Conservation (phyloP, 2,888 invertebrate species). For the Schrankia costaestrigalis region DNA sequence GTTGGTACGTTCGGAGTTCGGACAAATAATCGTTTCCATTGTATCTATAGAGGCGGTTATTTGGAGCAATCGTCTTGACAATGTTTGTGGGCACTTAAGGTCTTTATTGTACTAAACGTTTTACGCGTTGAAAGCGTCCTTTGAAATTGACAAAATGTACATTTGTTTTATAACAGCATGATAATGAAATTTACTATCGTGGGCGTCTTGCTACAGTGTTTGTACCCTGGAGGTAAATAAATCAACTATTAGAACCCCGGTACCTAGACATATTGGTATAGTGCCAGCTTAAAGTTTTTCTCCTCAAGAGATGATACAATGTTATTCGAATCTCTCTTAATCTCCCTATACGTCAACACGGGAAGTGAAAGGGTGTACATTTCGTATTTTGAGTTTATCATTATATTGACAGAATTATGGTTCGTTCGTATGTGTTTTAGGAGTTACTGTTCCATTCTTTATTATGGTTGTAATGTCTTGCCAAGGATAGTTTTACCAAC, state of each 20-base stretch:
- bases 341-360: too few species aligned
- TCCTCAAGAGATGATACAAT: too few species aligned
- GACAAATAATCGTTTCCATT: conserved; percentile 16
- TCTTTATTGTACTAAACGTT: conserved; percentile 30
- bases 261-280: too few species aligned
- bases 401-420: too few species aligned
- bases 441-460: too few species aligned
- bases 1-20: not conserved
- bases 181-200: conserved; percentile 6
- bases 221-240: not conserved
- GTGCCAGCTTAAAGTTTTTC: too few species aligned
- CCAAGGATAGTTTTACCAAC: too few species aligned
- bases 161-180: conserved; percentile 6
- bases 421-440: too few species aligned
- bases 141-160: conserved; percentile 5
- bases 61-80: conserved; percentile 27
- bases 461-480: too few species aligned
- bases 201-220: conserved; percentile 3
- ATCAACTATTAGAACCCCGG: not conserved
- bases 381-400: too few species aligned
- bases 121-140: conserved; percentile 25
- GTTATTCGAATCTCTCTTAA: too few species aligned
- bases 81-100: conserved; percentile 16
- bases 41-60: conserved; percentile 11
- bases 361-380: too few species aligned